These are phyloP conservation scores for Resseliella maxima DNA, from an alignment of 2,888 invertebrate genomes.

Conservation along the genomic window DNA sequence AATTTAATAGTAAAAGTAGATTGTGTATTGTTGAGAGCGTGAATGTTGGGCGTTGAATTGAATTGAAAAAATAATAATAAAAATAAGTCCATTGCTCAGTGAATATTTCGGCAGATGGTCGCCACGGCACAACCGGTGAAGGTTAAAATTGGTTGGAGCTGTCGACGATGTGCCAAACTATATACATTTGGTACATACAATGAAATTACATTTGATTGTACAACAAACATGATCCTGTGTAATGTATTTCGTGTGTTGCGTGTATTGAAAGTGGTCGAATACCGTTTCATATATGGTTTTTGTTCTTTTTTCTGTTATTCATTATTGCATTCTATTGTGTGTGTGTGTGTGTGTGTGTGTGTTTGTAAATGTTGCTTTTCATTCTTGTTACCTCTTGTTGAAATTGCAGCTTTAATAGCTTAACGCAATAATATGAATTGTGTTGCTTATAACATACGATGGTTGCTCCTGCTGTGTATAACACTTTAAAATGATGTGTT, in stretches of 20 bases:
- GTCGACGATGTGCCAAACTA: background rate
- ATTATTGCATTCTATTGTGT: background rate
- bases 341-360: background rate
- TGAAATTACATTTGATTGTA: background rate
- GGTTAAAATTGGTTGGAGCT: background rate
- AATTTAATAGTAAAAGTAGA: too few species aligned
- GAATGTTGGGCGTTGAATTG: too few species aligned
- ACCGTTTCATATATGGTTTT: background rate
- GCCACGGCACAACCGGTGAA: too few species aligned
- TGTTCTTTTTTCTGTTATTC: background rate
- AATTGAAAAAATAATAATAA: too few species aligned
- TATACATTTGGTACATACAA: background rate
- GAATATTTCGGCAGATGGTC: background rate
- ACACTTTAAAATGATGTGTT: conserved; percentile 48
- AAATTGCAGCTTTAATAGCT: conserved; percentile 17
- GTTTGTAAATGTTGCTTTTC: background rate
- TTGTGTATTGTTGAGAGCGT: too few species aligned
- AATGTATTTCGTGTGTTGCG: conserved; percentile 43
- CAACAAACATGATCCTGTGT: background rate
- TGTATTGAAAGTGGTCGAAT: background rate
- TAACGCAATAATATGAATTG: conserved; percentile 22
- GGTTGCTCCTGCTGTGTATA: conserved; percentile 48
- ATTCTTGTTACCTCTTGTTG: background rate
- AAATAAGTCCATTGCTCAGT: background rate
- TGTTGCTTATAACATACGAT: background rate